A percentile compares a stretch with the other conserved stretches of the same genome.
Conservation (phyloP, 2,888 invertebrate genomes). For the Ophonus ardosiacus region DNA sequence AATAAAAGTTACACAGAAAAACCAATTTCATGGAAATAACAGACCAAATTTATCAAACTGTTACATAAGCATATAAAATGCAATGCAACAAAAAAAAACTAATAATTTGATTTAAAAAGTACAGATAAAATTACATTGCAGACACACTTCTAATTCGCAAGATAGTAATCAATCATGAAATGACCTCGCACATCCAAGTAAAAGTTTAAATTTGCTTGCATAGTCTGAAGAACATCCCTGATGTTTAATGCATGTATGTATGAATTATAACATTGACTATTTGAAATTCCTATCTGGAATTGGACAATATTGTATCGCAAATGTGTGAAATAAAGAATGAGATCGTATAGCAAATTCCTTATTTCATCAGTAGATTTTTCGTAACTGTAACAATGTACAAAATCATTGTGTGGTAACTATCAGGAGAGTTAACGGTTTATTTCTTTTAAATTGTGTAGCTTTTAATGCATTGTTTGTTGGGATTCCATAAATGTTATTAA, state of each 20-base stretch:
- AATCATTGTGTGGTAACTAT: background rate
- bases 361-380: conserved; percentile 24
- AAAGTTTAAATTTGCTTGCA: conserved; percentile 11
- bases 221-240: conserved; percentile 36
- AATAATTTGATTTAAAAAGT: background rate
- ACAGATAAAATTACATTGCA: conserved; percentile 10
- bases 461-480: background rate
- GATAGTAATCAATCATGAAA: conserved; percentile 19
- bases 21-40: conserved; percentile 12
- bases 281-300: background rate
- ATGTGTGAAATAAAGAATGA: background rate
- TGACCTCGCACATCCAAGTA: conserved; percentile 35
- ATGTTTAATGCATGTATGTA: conserved; percentile 6
- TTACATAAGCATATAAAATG: conserved; percentile 12
- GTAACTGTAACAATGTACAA: conserved; percentile 2
- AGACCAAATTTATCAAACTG: background rate
- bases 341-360: background rate
- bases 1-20: background rate
- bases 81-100: conserved; percentile 1
- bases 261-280: conserved; percentile 21
- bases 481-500: background rate
- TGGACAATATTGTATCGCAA: background rate
- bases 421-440: conserved; percentile 7
- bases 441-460: background rate
- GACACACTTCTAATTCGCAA: conserved; percentile 10